Percentiles rank a stretch among this genome's conserved stretches.
These are phyloP conservation scores for Cheilinus undulatus DNA, from an alignment of 2,113 vertebrate genomes.

Conservation along the genomic window DNA sequence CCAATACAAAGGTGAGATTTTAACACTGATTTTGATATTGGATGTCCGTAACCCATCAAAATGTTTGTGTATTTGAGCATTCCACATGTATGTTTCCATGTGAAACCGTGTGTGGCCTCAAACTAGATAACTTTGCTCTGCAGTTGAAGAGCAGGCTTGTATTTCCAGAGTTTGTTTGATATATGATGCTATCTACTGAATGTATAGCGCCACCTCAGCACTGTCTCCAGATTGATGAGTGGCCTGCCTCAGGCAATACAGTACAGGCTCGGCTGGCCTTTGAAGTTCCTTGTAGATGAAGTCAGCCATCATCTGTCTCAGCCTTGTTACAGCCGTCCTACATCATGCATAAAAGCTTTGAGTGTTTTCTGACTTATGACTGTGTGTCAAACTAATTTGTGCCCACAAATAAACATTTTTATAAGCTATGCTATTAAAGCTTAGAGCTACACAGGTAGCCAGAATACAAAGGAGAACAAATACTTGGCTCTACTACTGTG, in stretches of 20 bases:
- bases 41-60: slow-evolving; percentile 7
- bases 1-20: slow-evolving; percentile 5
- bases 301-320: slow-evolving; percentile 47
- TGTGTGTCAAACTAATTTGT: slow-evolving; percentile 30
- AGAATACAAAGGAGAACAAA: slow-evolving; percentile 28
- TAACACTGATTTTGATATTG: slow-evolving; percentile 13
- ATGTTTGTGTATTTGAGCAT: slow-evolving; percentile 40
- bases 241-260: slow-evolving; percentile 56
- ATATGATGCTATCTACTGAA: slow-evolving; percentile 74
- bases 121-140: slow-evolving; percentile 41
- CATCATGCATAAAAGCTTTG: slow-evolving; percentile 32
- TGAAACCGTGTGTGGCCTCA: slow-evolving; percentile 50
- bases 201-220: slow-evolving; percentile 66
- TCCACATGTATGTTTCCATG: slow-evolving; percentile 46
- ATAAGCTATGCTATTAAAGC: slow-evolving; percentile 21
- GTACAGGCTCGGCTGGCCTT: slow-evolving; percentile 54
- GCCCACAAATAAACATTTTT: slow-evolving; percentile 27
- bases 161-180: slow-evolving; percentile 75
- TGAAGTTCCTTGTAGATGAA: slow-evolving; percentile 64
- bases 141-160: slow-evolving; percentile 35
- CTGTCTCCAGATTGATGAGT: slow-evolving; percentile 70
- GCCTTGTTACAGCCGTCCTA: slow-evolving; percentile 35
- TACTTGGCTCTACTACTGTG: slow-evolving; percentile 14
- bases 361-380: slow-evolving; percentile 36
- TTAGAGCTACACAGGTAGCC: slow-evolving; percentile 6